Base-by-base conservation (phyloP, 2,888 invertebrate species). In the Tribolium freemani region DNA sequence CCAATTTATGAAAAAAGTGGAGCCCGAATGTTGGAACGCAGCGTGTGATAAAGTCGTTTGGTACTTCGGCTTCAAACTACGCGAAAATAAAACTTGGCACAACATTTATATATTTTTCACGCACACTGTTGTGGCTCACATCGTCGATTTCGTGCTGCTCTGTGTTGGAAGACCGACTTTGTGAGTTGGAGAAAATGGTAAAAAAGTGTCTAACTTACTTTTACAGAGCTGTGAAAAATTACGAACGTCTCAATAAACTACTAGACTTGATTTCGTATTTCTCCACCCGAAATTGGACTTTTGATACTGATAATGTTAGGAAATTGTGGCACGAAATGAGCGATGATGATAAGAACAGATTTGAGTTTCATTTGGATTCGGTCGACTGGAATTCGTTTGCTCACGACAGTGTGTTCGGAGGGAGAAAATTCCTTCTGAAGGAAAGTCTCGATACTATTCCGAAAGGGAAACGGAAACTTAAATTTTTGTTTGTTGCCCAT, bases 301-400 rank as follows among this genome's bases (percentile, higher is more conserved):
- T 94, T 82, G 85, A 88, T 0, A 92, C 91, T 73, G 86, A 87
- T n/a, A 91, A 91, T 54, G 89, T 92, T 0, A 85, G 88, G 10
- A 83, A 81, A 1, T 87, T 95, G 80, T 89, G 91, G 88, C 83
- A 84, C 0, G 88, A 89, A 0, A 81, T 94, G 63, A 87, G 90
- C 0, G 85, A 85, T 0, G 86, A 86, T 5, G 94, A 94, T 81
- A 87, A 88, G 67, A 86, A 89, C 13, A 85, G 91, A 2, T 84
- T 81, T 64, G 90, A 91, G 13, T 95, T 94, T 85, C 92, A 92
- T 82, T 88, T 46, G 48, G 13, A 87, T 0, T 88, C 91, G 26
- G 87, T 96, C 79, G 89, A 93, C 46, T 97, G 96, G 96, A 90
- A 92, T 3, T 87, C 88, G 0, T 95, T 92, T 79, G 91, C 93